Evolutionary conservation across 2,113 vertebrate species (phyloP).

Genomic region (Geococcyx californianus): DNA sequence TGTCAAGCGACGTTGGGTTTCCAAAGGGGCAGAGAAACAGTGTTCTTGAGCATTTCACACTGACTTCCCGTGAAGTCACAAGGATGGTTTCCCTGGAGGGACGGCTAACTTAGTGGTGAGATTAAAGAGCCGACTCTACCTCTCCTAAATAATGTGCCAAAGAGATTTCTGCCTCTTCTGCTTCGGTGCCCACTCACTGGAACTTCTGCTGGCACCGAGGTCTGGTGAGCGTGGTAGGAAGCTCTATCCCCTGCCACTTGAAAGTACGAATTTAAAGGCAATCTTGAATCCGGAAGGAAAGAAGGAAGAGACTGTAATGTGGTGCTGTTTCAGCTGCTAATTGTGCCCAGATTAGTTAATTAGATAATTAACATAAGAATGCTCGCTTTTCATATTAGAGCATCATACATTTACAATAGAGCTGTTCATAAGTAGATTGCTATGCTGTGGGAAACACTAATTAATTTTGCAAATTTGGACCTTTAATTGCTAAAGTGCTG

Average conservation of each 20-base stretch:
- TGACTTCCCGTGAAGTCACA: neutral
- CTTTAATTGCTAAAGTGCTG: conserved; percentile 63
- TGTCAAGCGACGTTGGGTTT: neutral
- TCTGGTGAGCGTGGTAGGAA: neutral
- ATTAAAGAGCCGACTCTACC: neutral
- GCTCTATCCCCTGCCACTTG: neutral
- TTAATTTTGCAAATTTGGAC: conserved; percentile 73
- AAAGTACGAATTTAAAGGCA: conserved; percentile 41
- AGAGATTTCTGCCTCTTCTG: neutral
- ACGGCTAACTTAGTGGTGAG: neutral
- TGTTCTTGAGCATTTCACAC: neutral
- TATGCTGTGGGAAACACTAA: conserved; percentile 69
- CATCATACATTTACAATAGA: conserved; percentile 66
- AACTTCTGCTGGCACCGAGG: neutral
- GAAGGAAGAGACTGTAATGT: conserved; percentile 53
- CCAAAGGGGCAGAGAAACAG: neutral
- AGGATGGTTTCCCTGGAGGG: neutral
- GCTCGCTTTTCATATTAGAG: conserved; percentile 66
- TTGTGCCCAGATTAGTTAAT: conserved; percentile 71
- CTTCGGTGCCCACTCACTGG: neutral
- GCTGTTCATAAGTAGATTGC: conserved; percentile 59
- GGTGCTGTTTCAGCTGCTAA: conserved; percentile 60
- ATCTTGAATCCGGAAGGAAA: conserved; percentile 36
- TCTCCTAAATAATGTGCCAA: neutral
- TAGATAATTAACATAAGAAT: conserved; percentile 72